Conservation (phyloP, 2,113 vertebrate species). For the Turnix velox region DNA sequence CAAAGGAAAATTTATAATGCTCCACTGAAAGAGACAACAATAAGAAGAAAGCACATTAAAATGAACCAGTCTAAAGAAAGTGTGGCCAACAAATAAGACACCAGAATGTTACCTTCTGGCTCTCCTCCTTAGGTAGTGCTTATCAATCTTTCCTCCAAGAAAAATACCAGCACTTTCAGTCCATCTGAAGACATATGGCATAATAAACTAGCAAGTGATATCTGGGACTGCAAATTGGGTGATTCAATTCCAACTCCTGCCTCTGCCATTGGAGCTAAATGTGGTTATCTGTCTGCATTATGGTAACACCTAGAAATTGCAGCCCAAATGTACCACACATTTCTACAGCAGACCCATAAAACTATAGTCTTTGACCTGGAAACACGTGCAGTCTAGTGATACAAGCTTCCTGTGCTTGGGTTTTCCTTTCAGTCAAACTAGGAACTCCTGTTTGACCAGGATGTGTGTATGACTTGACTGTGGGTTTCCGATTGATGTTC, state of each 20-base stretch:
- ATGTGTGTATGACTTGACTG: background rate
- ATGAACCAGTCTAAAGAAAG: background rate
- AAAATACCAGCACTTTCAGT: background rate
- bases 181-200: background rate
- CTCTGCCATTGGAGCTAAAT: background rate
- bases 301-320: background rate
- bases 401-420: background rate
- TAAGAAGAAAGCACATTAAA: conserved; percentile 17
- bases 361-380: background rate
- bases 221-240: background rate
- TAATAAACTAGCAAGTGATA: background rate
- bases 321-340: background rate
- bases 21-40: conserved; percentile 35
- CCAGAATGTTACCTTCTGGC: background rate
- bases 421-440: background rate
- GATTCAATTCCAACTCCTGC: background rate
- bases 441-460: background rate
- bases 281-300: background rate
- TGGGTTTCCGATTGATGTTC: background rate
- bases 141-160: background rate
- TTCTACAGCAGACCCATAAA: background rate
- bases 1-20: conserved; percentile 6
- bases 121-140: background rate
- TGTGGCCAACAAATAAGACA: background rate
- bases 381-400: conserved; percentile 14